These are phyloP conservation scores for Benitochromis conjunctus DNA, from an alignment of 2,113 vertebrate genomes.

Conservation along the genomic window DNA sequence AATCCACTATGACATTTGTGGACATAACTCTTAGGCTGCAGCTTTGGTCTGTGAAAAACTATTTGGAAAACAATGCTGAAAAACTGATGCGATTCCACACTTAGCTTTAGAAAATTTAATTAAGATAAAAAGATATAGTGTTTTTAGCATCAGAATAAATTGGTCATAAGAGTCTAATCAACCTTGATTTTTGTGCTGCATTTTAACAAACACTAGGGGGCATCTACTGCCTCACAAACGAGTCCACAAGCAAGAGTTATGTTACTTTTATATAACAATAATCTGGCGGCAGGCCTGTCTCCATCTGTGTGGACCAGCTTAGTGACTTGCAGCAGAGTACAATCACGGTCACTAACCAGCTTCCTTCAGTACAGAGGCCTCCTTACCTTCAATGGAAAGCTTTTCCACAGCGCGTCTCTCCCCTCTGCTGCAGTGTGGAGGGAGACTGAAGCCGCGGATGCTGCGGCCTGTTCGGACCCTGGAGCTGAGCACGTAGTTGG, in stretches of 20 bases:
- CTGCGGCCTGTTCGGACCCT: slow-evolving; percentile 96
- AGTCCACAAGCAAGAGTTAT: background rate
- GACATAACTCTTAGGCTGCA: background rate
- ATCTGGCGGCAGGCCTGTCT: background rate
- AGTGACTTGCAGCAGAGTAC: background rate
- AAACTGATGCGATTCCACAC: background rate
- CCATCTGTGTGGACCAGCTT: background rate
- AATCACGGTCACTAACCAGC: background rate
- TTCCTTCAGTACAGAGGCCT: background rate
- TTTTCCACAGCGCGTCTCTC: slow-evolving; percentile 90
- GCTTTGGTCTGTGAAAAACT: background rate
- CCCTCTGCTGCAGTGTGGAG: slow-evolving; percentile 93
- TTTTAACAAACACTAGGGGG: slow-evolving; percentile 22
- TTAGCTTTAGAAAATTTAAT: background rate
- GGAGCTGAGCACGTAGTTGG: slow-evolving; percentile 93
- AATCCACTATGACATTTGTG: background rate
- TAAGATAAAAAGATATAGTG: background rate
- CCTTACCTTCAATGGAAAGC: slow-evolving; percentile 87
- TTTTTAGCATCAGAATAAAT: background rate
- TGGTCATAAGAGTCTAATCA: background rate
- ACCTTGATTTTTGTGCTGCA: background rate
- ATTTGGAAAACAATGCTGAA: background rate
- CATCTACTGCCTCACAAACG: background rate
- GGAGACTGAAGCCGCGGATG: slow-evolving; percentile 90
- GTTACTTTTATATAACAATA: background rate